phyloP scores from a whole-genome alignment of 2,113 vertebrate genomes.

The Gymnarchus niloticus region DNA sequence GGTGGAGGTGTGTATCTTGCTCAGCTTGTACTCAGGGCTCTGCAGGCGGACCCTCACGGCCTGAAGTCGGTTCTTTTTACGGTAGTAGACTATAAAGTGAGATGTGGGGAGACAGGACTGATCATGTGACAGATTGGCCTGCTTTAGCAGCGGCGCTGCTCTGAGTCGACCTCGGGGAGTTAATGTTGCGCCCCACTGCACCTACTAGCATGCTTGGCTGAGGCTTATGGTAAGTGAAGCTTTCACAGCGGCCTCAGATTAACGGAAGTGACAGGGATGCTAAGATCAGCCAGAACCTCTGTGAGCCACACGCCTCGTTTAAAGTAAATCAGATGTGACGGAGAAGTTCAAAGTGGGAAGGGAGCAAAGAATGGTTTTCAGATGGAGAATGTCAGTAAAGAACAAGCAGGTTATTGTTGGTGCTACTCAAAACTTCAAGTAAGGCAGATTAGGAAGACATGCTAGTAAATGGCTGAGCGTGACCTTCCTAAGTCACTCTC shows the following conservation, averaged over 20 bases:
- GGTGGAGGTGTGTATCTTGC: slow-evolving; percentile 80
- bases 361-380: neutral
- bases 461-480: neutral
- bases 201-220: neutral
- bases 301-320: neutral
- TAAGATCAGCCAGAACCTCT: neutral
- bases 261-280: neutral
- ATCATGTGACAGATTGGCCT: neutral
- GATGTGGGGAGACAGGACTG: neutral
- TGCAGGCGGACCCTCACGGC: slow-evolving; percentile 67
- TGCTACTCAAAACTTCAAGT: neutral
- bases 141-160: too few relatives aligned
- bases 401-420: neutral
- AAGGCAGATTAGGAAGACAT: neutral
- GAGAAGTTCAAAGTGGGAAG: neutral
- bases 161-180: neutral
- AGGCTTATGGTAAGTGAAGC: neutral
- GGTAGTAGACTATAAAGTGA: slow-evolving; percentile 71
- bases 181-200: neutral
- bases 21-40: slow-evolving; percentile 81
- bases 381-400: neutral
- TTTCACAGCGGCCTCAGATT: neutral
- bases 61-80: slow-evolving; percentile 73
- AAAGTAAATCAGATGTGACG: neutral
- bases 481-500: neutral